Base-by-base conservation (phyloP, 1,140 invertebrate genomes). In the Temnothorax curvispinosus region DNA sequence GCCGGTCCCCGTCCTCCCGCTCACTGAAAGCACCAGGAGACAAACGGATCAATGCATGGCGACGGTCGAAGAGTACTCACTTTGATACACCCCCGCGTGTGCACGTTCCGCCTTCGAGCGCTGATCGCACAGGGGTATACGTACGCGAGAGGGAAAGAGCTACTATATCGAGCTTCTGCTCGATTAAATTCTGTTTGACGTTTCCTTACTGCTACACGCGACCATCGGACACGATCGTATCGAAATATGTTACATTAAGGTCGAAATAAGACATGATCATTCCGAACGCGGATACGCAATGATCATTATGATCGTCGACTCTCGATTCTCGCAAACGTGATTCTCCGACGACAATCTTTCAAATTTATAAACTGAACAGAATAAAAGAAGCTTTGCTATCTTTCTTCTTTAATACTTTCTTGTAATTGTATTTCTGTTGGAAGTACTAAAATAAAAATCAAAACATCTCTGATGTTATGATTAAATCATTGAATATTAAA, bases 1-100 rank as follows among this genome's bases (percentile, higher is more conserved):
- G 71, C 92, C 91, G 62, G 94, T 93, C 35, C 93, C 94, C 74
- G 93, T 92, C 87, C 94, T 93, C 60, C 91, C 91, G 91, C 92
- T 91, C 91, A 95, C 93, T 94, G 93, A 93, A 94, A 76, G 47
- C 77, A 88, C 69, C 44, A 91, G 88, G 78, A 82, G 80, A 82
- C 80, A 74, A 69, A 47, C 78, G 78, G 80, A 82, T 82, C 80
- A 87, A 82, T 80, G 44, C 52, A 69, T 9, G 72, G 41, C 65
- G 65, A 69, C 27, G 41, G 41, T 32, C 21, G 11, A 32, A 52
- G 35, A 65, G 27, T 62, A 64, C 27, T 32, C 44, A 62, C 6
- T 87, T 52, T 13, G 50, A 21, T 86, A 13, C 50, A 74, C 18
- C 50, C 7, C 27, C 27, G 27, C 27, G 9, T 47, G 44, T 15